phyloP scores from a whole-genome alignment of 2,888 invertebrate genomes.

The Gastracanthus pulcherrimus region DNA sequence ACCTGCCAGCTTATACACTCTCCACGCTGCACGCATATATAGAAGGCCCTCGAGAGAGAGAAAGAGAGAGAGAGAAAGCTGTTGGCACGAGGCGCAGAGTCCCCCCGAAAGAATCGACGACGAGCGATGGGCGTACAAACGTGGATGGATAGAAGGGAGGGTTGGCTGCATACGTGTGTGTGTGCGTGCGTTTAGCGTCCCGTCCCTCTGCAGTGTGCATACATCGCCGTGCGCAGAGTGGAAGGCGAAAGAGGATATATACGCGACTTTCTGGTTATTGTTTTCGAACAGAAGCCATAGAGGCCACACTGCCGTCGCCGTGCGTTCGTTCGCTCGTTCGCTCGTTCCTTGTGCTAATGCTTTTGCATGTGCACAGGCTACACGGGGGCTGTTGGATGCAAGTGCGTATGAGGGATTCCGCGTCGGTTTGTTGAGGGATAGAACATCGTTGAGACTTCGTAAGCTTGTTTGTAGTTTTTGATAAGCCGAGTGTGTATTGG shows the following conservation, averaged over 20 bases:
- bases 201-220: neutral
- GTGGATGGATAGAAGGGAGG: too few relatives aligned
- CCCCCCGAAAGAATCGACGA: slow-evolving; percentile 25
- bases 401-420: slow-evolving; percentile 3
- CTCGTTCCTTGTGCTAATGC: slow-evolving; percentile 27
- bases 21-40: too few relatives aligned
- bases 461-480: neutral
- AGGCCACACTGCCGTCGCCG: slow-evolving; percentile 48
- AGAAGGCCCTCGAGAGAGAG: neutral
- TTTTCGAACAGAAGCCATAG: slow-evolving; percentile 73
- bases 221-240: neutral
- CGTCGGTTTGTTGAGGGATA: neutral
- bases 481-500: too few relatives aligned
- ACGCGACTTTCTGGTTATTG: slow-evolving; percentile 46
- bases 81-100: too few relatives aligned
- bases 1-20: too few relatives aligned
- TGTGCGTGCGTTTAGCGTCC: neutral
- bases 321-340: slow-evolving; percentile 51
- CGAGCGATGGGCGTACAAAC: too few relatives aligned
- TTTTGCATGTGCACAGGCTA: neutral
- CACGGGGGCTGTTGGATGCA: neutral
- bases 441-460: neutral
- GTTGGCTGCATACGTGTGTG: neutral
- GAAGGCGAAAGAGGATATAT: slow-evolving; percentile 26
- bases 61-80: too few relatives aligned